Conservation (phyloP, 2,797 vertebrate species). For the Strix occidentalis region DNA sequence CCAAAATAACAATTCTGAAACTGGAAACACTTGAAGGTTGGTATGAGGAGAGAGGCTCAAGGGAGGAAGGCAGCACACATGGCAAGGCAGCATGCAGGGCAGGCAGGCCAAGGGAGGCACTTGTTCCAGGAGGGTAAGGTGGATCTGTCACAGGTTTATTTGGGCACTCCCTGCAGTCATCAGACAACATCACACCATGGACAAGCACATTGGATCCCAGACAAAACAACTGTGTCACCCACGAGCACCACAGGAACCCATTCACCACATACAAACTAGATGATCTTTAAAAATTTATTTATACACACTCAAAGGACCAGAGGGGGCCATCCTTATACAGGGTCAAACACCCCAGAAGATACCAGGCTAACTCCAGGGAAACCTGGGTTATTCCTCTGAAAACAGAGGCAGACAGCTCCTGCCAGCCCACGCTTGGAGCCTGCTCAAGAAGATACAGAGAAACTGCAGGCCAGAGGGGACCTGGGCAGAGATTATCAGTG, state of each 20-base stretch:
- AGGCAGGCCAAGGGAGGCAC: background rate
- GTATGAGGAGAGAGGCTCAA: background rate
- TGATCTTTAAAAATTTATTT: background rate
- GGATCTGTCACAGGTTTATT: background rate
- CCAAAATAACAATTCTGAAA: background rate
- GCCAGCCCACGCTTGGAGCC: background rate
- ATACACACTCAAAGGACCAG: background rate
- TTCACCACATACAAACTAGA: background rate
- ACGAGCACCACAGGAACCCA: background rate
- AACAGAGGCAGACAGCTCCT: background rate
- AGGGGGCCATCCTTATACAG: background rate
- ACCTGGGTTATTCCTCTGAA: background rate
- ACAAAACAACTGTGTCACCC: background rate
- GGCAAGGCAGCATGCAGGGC: rapidly evolving
- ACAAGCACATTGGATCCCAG: background rate
- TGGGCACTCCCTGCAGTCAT: background rate
- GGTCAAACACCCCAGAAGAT: background rate
- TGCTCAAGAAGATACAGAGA: background rate
- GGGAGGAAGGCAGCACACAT: rapidly evolving
- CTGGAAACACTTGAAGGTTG: background rate
- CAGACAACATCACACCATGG: background rate
- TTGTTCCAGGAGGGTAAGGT: background rate
- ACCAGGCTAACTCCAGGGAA: background rate
- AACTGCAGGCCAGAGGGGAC: background rate
- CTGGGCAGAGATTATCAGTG: background rate